These are phyloP conservation scores for Theretra japonica DNA, from an alignment of 2,888 invertebrate species.

Conservation along the genomic window DNA sequence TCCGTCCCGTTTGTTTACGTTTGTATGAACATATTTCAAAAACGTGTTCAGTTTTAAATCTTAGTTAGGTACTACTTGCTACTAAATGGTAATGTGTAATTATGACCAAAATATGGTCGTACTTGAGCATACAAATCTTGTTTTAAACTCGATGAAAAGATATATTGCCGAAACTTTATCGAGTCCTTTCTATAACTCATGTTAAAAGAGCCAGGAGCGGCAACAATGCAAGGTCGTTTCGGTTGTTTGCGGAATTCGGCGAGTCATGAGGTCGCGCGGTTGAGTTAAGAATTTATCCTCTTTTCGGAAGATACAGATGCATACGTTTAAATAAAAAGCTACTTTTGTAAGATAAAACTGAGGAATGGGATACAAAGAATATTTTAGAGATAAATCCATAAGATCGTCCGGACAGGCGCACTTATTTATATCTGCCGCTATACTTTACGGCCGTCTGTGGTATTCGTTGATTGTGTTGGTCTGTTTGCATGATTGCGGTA, in stretches of 20 bases:
- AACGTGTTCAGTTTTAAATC: neutral
- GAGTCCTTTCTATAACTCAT: slow-evolving; percentile 33
- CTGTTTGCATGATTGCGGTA: slow-evolving; percentile 63
- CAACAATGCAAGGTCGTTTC: slow-evolving; percentile 70
- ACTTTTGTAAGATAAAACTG: slow-evolving; percentile 48
- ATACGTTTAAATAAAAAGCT: slow-evolving; percentile 7
- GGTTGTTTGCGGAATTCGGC: slow-evolving; percentile 56
- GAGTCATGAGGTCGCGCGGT: slow-evolving; percentile 45
- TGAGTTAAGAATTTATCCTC: slow-evolving; percentile 42
- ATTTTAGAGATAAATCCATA: slow-evolving; percentile 65
- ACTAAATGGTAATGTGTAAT: neutral
- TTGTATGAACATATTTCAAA: neutral
- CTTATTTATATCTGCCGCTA: slow-evolving; percentile 70
- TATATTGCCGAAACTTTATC: neutral
- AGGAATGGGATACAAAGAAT: slow-evolving; percentile 53
- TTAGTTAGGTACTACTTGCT: neutral
- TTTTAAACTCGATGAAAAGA: neutral
- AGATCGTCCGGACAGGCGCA: slow-evolving; percentile 58
- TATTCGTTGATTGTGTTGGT: slow-evolving; percentile 70
- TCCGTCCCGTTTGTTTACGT: neutral
- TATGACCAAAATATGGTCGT: neutral
- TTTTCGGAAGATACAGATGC: slow-evolving; percentile 41
- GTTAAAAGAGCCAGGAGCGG: slow-evolving; percentile 49
- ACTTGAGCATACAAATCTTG: neutral
- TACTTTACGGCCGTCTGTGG: slow-evolving; percentile 66